These are phyloP conservation scores for Conus ventricosus DNA, from an alignment of 1,140 invertebrate species.

Conservation along the genomic window DNA sequence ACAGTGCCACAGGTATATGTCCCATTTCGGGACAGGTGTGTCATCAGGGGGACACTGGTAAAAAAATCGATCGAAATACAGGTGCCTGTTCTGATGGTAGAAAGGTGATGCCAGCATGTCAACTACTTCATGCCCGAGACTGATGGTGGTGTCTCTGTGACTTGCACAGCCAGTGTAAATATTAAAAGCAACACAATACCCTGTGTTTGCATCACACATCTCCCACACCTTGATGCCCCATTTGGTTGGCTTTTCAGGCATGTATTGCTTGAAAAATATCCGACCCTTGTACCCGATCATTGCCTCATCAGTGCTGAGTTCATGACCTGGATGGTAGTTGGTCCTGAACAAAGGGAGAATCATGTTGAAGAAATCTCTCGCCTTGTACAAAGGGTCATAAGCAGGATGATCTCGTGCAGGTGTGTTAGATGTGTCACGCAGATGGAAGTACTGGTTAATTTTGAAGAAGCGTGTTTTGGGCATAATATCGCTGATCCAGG, in stretches of 20 bases:
- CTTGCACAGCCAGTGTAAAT: neutral
- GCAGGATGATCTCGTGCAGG: neutral
- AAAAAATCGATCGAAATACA: neutral
- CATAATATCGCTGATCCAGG: neutral
- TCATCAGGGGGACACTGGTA: neutral
- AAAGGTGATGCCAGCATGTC: neutral
- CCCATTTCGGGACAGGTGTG: neutral
- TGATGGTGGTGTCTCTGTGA: neutral
- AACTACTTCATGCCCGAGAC: constrained; percentile 1
- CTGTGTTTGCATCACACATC: neutral
- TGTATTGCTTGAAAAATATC: neutral
- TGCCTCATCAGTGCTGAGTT: neutral
- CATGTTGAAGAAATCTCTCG: neutral
- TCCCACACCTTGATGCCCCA: constrained; percentile 22
- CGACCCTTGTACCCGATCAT: no score
- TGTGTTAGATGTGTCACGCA: neutral
- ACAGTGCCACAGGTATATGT: neutral
- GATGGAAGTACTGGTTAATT: neutral
- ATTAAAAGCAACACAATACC: neutral
- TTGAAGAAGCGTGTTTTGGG: constrained; percentile 2
- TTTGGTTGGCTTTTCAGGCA: neutral
- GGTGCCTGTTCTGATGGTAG: neutral
- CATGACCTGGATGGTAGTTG: neutral
- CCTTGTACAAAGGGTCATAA: neutral
- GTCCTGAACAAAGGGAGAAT: neutral